phyloP scores from a whole-genome alignment of 2,113 vertebrate genomes.

The Leptodactylus fuscus region DNA sequence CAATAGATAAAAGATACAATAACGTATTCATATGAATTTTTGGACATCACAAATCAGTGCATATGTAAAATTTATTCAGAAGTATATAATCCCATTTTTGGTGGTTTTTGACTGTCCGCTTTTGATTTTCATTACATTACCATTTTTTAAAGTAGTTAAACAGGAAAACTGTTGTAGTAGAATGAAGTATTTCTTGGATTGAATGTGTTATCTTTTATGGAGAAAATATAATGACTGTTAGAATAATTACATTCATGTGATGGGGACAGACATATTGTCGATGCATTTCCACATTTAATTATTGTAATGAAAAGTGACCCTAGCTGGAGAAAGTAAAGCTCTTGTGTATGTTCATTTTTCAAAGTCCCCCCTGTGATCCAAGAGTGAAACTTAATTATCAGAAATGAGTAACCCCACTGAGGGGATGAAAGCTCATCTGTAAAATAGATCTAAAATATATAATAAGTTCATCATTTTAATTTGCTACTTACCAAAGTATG shows the following conservation, averaged over 20 bases:
- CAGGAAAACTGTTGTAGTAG: background rate
- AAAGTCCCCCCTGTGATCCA: background rate
- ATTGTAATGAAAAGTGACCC: background rate
- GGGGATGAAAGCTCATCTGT: background rate
- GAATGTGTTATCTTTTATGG: background rate
- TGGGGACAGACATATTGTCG: slow-evolving; percentile 19
- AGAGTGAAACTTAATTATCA: slow-evolving; percentile 24
- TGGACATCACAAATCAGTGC: too few relatives aligned
- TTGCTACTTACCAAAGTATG: background rate
- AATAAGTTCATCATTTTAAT: background rate
- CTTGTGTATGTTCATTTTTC: background rate
- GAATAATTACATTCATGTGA: background rate
- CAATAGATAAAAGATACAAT: too few relatives aligned
- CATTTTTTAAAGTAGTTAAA: too few relatives aligned
- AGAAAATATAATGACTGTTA: background rate
- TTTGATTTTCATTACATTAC: too few relatives aligned
- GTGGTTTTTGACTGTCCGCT: too few relatives aligned
- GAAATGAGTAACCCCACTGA: slow-evolving; percentile 11
- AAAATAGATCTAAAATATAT: background rate
- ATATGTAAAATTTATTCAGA: too few relatives aligned
- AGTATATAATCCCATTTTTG: too few relatives aligned
- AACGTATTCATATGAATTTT: too few relatives aligned
- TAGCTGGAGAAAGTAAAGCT: slow-evolving; percentile 5
- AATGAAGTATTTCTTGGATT: background rate
- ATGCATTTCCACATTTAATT: slow-evolving; percentile 30